Percentiles rank a stretch among this genome's conserved stretches.
Conservation (phyloP, 2,888 invertebrate species). For the Drosophila kambysellisi region DNA sequence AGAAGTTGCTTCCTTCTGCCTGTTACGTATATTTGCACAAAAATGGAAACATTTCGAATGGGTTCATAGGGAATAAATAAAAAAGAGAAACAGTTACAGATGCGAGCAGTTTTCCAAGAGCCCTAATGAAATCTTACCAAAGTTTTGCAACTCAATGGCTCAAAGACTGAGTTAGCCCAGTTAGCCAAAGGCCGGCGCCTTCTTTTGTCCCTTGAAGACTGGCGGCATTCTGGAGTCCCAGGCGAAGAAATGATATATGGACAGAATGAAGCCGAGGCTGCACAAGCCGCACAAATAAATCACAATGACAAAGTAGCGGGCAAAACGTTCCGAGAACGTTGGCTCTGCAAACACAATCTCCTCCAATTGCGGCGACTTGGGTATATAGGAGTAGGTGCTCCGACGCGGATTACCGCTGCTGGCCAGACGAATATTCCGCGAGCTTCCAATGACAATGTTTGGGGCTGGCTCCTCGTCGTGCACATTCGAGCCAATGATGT, state of each 20-base stretch:
- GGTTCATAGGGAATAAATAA: background rate
- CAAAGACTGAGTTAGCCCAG: background rate
- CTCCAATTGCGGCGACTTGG: slow-evolving; percentile 72
- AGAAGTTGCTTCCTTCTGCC: background rate
- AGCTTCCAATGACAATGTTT: background rate
- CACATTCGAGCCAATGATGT: slow-evolving; percentile 73
- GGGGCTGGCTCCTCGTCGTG: slow-evolving; percentile 20
- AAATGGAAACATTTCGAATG: background rate
- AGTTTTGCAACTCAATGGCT: background rate
- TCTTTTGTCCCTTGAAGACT: slow-evolving; percentile 82
- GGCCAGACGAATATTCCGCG: slow-evolving; percentile 58
- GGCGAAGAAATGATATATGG: slow-evolving; percentile 84
- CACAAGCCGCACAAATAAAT: slow-evolving; percentile 83
- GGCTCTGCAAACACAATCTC: slow-evolving; percentile 74
- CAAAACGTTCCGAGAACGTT: slow-evolving; percentile 78
- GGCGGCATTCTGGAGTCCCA: slow-evolving; percentile 85
- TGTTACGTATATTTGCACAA: background rate
- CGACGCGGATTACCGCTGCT: slow-evolving; percentile 61
- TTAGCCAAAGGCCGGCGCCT: slow-evolving; percentile 68
- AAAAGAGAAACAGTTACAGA: background rate
- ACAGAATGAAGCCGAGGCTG: slow-evolving; percentile 82
- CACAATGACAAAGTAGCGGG: slow-evolving; percentile 81
- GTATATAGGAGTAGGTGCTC: slow-evolving; percentile 62
- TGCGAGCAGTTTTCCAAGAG: background rate
- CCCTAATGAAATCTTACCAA: slow-evolving; percentile 17